phyloP scores from a whole-genome alignment of 2,797 vertebrate genomes.

The Oreonectes daqikongensis region DNA sequence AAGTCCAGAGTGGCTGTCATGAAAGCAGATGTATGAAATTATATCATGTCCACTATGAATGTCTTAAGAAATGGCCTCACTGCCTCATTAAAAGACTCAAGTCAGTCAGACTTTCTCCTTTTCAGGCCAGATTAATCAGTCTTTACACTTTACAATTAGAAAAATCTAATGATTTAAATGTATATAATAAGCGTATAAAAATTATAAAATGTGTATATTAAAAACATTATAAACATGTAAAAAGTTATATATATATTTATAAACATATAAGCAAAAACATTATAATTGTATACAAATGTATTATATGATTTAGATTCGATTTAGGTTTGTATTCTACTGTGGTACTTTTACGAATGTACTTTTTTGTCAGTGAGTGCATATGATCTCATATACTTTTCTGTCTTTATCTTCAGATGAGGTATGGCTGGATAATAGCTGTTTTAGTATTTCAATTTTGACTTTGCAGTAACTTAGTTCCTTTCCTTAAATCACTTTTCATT shows the following conservation, averaged over 20 bases:
- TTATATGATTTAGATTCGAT: no score
- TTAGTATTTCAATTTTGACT: slow-evolving; percentile 50
- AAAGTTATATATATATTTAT: no score
- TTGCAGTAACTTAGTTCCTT: slow-evolving; percentile 24
- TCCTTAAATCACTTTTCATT: slow-evolving; percentile 13
- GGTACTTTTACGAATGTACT: not conserved
- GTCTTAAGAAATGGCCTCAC: slow-evolving; percentile 67
- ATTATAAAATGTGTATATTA: no score
- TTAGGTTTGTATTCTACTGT: not conserved
- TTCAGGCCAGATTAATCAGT: slow-evolving; percentile 60
- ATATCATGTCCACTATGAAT: slow-evolving; percentile 78
- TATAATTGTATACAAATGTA: no score
- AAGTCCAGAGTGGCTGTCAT: slow-evolving; percentile 79
- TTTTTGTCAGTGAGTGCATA: not conserved
- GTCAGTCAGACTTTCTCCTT: slow-evolving; percentile 55
- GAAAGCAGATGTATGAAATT: slow-evolving; percentile 79
- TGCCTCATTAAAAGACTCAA: slow-evolving; percentile 57
- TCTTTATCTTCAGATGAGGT: slow-evolving; percentile 10
- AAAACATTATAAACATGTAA: no score
- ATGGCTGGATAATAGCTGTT: slow-evolving; percentile 30
- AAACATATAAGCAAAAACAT: no score
- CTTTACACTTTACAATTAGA: not conserved
- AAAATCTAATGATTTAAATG: not conserved
- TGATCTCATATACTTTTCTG: not conserved
- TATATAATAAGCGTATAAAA: not conserved